Evolutionary conservation across 2,888 invertebrate species (phyloP), one percentile per base, ranked within the genome.

Genomic region (Brenthis ino): DNA sequence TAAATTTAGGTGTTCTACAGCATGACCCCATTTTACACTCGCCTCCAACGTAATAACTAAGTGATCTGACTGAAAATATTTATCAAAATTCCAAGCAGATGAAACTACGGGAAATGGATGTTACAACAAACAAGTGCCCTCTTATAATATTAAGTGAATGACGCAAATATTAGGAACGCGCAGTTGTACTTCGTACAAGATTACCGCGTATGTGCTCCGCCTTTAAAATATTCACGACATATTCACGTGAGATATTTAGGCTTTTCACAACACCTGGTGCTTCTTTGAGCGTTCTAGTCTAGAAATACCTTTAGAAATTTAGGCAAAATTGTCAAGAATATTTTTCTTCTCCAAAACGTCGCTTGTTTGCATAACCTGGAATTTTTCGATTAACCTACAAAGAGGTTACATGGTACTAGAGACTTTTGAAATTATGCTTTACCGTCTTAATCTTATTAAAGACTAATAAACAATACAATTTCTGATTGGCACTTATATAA

Each of bases 221-320:
- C 51, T 71, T 66, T 72, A 70, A 72, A 68, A 68, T 70, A 70
- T 72, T 67, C 67, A 69, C 61, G 63, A 61, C 64, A 67, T 69
- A 69, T 69, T 72, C 69, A 57, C 65, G 57, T 58, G 57, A 72
- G 70, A 65, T 70, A 72, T 72, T 72, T 70, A 65, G 70, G 70
- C 66, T 70, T 72, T 72, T 68, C 68, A 66, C 43, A 70, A 61
- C 70, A 66, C 64, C 70, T 66, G 67, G 61, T 61, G 58, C 70
- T 70, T 70, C 67, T 69, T 70, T 64, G 66, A 70, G 60, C 68
- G 64, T 65, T 68, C 57, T 53, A 71, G 66, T 37, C 65, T 69
- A 14, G 63, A 65, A 65, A 68, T 70, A 54, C 51, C 66, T 72
- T 57, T 60, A 64, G 63, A 68, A 72, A 70, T 68, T 70, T 70